Evolutionary conservation across 2,888 invertebrate genomes (phyloP).

Genomic region (Acanthosepion pharaonis): DNA sequence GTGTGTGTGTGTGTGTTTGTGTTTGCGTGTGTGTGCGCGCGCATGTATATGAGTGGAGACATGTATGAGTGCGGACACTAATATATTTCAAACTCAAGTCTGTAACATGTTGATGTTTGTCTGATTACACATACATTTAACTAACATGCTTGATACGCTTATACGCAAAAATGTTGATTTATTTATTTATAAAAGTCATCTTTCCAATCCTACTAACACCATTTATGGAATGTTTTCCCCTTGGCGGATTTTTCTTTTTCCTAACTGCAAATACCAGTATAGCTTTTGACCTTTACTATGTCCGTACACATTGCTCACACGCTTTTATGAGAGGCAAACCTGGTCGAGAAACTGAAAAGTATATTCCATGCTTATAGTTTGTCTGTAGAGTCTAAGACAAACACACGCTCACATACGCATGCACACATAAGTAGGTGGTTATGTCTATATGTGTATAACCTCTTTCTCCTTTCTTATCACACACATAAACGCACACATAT

Average conservation of each 20-base stretch:
- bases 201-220: background rate
- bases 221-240: background rate
- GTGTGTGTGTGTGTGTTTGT: background rate
- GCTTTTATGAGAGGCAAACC: background rate
- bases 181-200: background rate
- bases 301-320: background rate
- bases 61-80: background rate
- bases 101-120: background rate
- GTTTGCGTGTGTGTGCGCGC: background rate
- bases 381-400: background rate
- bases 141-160: background rate
- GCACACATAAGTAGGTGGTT: background rate
- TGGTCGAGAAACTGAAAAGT: background rate
- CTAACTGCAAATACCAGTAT: background rate
- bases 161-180: background rate
- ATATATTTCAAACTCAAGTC: background rate
- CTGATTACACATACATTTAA: background rate
- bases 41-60: background rate
- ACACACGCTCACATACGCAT: background rate
- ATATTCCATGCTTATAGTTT: no score
- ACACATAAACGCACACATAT: no score
- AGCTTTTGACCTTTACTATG: background rate
- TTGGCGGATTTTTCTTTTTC: background rate
- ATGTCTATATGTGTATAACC: no score
- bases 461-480: no score